Conservation (phyloP, 2,888 invertebrate genomes). For the Synanthedon myopaeformis region DNA sequence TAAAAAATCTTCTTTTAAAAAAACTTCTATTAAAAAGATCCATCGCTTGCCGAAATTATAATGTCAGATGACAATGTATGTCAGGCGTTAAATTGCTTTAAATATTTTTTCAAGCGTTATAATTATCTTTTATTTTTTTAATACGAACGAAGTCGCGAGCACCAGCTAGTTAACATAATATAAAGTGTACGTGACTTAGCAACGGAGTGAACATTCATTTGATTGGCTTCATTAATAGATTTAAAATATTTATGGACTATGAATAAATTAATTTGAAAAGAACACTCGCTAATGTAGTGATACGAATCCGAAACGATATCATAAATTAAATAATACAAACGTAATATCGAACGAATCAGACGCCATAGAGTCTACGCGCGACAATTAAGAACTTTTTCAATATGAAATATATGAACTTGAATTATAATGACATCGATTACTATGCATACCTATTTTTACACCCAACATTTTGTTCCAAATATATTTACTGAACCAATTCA, state of each 20-base stretch:
- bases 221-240: constrained; percentile 3
- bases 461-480: too few relatives aligned
- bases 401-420: constrained; percentile 25
- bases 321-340: constrained; percentile 24
- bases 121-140: too few relatives aligned
- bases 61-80: too few relatives aligned
- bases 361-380: constrained; percentile 37
- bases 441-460: not conserved
- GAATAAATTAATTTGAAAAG: constrained; percentile 21
- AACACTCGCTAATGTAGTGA: constrained; percentile 18
- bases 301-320: constrained; percentile 21
- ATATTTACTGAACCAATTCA: too few relatives aligned
- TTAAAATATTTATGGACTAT: constrained; percentile 10
- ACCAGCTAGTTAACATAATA: not conserved
- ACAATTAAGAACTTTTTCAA: constrained; percentile 30
- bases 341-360: constrained; percentile 15
- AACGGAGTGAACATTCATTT: constrained; percentile 4
- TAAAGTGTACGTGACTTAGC: not conserved
- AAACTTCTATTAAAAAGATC: too few relatives aligned
- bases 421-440: constrained; percentile 7
- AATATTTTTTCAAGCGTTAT: too few relatives aligned
- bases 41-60: too few relatives aligned
- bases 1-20: too few relatives aligned
- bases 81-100: too few relatives aligned
- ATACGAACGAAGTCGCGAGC: too few relatives aligned